phyloP scores from a whole-genome alignment of 2,113 vertebrate species.

The Callithrix jacchus region DNA sequence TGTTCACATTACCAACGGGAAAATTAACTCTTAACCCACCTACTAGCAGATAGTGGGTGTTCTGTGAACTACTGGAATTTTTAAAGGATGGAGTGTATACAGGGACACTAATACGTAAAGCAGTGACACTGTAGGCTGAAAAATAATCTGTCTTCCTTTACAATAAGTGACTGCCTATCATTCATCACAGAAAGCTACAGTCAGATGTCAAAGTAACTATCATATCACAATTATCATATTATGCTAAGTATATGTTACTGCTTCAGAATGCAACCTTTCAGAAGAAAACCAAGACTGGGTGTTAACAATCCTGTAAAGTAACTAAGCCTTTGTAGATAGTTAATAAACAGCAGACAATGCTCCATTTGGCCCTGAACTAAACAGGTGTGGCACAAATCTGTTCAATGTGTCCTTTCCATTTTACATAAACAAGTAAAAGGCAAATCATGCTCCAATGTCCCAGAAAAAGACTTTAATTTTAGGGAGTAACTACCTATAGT shows the following conservation, averaged over 20 bases:
- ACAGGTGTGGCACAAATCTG: neutral
- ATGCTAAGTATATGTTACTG: neutral
- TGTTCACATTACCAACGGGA: constrained; percentile 53
- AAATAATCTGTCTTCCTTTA: constrained; percentile 27
- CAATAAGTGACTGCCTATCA: neutral
- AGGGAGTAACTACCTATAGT: neutral
- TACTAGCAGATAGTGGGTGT: neutral
- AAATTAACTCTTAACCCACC: neutral
- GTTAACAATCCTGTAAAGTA: neutral
- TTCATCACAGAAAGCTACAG: neutral
- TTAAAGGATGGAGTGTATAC: neutral
- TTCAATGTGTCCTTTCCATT: neutral
- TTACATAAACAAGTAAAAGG: constrained; percentile 8
- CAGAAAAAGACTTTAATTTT: neutral
- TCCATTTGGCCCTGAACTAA: neutral
- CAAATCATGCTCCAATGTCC: neutral
- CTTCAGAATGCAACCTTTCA: neutral
- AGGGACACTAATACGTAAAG: constrained; percentile 41
- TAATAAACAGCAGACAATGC: neutral
- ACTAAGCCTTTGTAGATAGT: neutral
- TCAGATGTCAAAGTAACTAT: neutral
- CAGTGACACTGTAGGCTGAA: neutral
- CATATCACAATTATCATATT: neutral
- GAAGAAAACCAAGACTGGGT: neutral
- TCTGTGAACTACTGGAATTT: neutral